A percentile compares a stretch with the other conserved stretches of the same genome.
Evolutionary conservation across 1,140 invertebrate species (phyloP).

Genomic region (Heterodera carotae): DNA sequence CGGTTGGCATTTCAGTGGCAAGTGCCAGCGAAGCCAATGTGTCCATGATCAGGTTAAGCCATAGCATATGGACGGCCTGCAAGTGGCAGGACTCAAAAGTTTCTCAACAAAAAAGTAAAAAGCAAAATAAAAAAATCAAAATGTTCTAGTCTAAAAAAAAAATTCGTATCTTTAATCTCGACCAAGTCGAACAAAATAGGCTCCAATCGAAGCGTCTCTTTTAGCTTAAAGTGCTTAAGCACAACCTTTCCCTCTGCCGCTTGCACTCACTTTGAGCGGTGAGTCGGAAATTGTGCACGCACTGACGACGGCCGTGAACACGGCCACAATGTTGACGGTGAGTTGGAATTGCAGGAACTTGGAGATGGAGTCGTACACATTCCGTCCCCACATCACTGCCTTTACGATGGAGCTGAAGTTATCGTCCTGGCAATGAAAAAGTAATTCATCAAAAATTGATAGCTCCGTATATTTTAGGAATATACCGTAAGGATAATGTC

Average conservation of each 20-base stretch:
- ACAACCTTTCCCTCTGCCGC: too few species aligned
- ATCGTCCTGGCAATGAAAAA: conserved; percentile 34
- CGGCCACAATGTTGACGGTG: conserved; percentile 97
- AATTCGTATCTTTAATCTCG: too few species aligned
- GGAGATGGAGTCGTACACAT: conserved; percentile 98
- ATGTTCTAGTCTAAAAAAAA: too few species aligned
- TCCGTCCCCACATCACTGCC: conserved; percentile 70
- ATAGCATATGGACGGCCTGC: conserved; percentile 95
- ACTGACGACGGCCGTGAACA: conserved; percentile 95
- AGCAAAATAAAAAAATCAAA: too few species aligned
- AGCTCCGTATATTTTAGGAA: too few species aligned
- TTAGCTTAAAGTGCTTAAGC: too few species aligned
- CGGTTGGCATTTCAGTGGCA: conserved; percentile 95
- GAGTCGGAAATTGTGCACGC: conserved; percentile 42
- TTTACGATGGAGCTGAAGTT: conserved; percentile 66
- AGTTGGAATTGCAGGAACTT: conserved; percentile 99
- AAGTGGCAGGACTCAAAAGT: too few species aligned
- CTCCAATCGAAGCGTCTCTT: too few species aligned
- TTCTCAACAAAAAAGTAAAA: too few species aligned
- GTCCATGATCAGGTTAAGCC: conserved; percentile 99
- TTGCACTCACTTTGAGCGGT: conserved; percentile 19
- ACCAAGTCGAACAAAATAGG: too few species aligned
- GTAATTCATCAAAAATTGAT: not conserved
- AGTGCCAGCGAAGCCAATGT: conserved; percentile 96
- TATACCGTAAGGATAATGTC: conserved; percentile 57